Base-by-base conservation (phyloP, 2,113 vertebrate species). In the Piaya cayana region DNA sequence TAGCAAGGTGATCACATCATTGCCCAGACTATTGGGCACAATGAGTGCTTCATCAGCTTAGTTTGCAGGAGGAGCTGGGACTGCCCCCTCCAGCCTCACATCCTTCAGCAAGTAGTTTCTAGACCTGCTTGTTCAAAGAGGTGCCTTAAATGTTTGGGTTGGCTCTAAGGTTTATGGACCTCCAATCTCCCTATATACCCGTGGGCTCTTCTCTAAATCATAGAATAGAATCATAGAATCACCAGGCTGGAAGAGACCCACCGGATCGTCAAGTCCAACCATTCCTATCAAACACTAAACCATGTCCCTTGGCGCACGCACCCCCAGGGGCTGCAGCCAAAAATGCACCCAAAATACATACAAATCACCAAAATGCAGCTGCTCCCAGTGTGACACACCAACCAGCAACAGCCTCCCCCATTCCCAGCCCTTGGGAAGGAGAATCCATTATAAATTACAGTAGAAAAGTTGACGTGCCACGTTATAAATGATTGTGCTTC, bases 241-340 rank as follows among this genome's bases (percentile, higher is more conserved):
- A n/a, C n/a, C n/a, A n/a, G n/a, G n/a, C n/a, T n/a, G n/a, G n/a
- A n/a, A n/a, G n/a, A n/a, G n/a, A n/a, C n/a, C n/a, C n/a, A n/a
- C n/a, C n/a, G n/a, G n/a, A n/a, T n/a, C n/a, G n/a, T n/a, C n/a
- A n/a, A n/a, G n/a, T n/a, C n/a, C n/a, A n/a, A n/a, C n/a, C n/a
- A n/a, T n/a, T n/a, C n/a, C n/a, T n/a, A n/a, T n/a, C n/a, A n/a
- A n/a, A n/a, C n/a, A n/a, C n/a, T n/a, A n/a, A n/a, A n/a, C n/a
- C n/a, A n/a, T n/a, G n/a, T n/a, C n/a, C n/a, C n/a, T n/a, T n/a
- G n/a, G n/a, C n/a, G n/a, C n/a, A n/a, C n/a, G n/a, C n/a, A n/a
- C n/a, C n/a, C n/a, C n/a, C n/a, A 68, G 0, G 0, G 20, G 8
- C 8, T 1, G 27, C 39, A 65, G 37, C 34, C 60, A 29, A 49